These are phyloP conservation scores for Orchesellides sinensis DNA, from an alignment of 2,888 invertebrate species.

Conservation along the genomic window DNA sequence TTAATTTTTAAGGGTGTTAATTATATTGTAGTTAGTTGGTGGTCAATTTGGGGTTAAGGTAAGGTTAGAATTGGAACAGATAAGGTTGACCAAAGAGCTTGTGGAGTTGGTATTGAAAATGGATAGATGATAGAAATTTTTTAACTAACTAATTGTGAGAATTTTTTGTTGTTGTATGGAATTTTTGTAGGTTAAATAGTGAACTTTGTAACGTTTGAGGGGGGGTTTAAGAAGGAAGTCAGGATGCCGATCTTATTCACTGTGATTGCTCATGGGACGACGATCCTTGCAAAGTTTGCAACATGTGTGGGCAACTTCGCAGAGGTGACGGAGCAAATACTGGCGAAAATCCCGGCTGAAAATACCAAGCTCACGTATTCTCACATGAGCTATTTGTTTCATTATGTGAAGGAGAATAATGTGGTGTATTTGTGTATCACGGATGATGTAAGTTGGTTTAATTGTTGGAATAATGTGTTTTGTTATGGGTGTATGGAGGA, in stretches of 20 bases:
- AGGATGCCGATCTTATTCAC: slow-evolving; percentile 94
- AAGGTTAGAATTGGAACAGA: no score
- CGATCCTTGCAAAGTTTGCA: slow-evolving; percentile 93
- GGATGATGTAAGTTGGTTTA: slow-evolving; percentile 85
- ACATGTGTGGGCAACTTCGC: slow-evolving; percentile 96
- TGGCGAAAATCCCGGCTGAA: slow-evolving; percentile 90
- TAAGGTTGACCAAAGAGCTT: no score
- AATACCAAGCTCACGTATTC: slow-evolving; percentile 95
- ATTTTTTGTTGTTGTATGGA: no score
- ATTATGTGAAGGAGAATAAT: slow-evolving; percentile 91
- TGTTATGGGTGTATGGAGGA: no score
- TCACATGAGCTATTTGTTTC: slow-evolving; percentile 94
- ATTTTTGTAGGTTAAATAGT: not conserved
- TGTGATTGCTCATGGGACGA: slow-evolving; percentile 89
- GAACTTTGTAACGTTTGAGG: no score
- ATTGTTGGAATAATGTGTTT: not conserved
- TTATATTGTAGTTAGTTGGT: no score
- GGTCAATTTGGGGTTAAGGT: no score
- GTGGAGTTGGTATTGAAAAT: no score
- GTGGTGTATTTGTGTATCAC: slow-evolving; percentile 96
- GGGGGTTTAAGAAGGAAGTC: not conserved
- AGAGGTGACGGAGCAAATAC: slow-evolving; percentile 91
- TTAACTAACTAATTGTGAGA: no score
- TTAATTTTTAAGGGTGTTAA: no score
- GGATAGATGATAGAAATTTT: no score